Conservation (phyloP, 2,797 vertebrate species). For the Acrocephalus scirpaceus region DNA sequence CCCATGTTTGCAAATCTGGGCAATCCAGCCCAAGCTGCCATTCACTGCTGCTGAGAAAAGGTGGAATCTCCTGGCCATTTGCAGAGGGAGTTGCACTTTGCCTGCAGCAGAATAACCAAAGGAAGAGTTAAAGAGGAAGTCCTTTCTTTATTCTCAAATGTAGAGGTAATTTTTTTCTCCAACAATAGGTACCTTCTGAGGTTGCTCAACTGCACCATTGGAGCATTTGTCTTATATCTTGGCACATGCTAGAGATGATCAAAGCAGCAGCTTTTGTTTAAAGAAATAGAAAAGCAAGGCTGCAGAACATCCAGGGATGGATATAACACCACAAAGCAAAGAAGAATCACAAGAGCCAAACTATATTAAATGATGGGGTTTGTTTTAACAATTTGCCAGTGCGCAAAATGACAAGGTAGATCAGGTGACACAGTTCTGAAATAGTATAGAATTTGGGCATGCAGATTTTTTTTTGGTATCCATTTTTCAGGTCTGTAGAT, state of each 20-base stretch:
- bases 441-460: neutral
- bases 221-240: neutral
- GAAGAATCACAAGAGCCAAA: neutral
- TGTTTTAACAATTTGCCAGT: neutral
- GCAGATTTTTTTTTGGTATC: neutral
- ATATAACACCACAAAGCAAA: neutral
- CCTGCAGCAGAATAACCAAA: neutral
- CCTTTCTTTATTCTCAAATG: neutral
- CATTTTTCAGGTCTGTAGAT: neutral
- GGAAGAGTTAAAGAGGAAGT: neutral
- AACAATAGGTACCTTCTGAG: neutral
- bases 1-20: neutral
- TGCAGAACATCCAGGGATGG: neutral
- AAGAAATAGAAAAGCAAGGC: constrained; percentile 2
- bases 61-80: neutral
- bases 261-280: constrained; percentile 33
- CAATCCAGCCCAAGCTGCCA: neutral
- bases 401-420: neutral
- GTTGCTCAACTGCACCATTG: neutral
- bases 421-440: neutral
- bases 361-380: neutral
- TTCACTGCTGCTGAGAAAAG: neutral
- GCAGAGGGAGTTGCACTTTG: neutral
- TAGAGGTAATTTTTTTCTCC: neutral
- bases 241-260: neutral